Base-by-base conservation (phyloP, 2,113 vertebrate species). In the Brachionichthys hirsutus region DNA sequence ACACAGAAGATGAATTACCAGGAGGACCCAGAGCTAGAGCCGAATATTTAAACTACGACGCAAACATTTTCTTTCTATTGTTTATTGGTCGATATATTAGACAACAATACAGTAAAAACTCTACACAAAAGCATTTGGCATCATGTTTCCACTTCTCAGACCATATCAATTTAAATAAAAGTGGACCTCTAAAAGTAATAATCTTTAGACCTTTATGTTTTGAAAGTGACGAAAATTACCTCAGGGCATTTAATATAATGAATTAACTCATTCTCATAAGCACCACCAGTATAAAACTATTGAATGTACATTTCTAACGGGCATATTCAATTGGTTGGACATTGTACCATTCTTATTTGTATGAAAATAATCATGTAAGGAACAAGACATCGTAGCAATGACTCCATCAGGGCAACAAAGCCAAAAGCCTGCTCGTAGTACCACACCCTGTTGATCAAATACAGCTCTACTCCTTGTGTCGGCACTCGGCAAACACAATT, bases 381-480 rank as follows among this genome's bases (percentile, higher is more conserved):
- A 12, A 48, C 22, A 45, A 50, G 4, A 30, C 42, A 47, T 43
- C 16, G 3, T 15, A 62, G 22, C n/a, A 14, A 49, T 30, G 2
- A 54, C 34, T 36, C n/a, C 18, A 68, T 62, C 43, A 41, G 12
- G 62, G 40, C 17, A 62, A 68, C 45, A 61, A 58, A 56, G 49
- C 12, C 59, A 62, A 63, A 58, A 55, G 51, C 55, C 22, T 30
- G 68, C 67, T 77, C 65, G 36, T 41, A 34, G 38, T 41, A 58
- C 59, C 55, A 73, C 58, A 61, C 65, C 75, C 70, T 48, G 24
- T 24, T 55, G 50, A 53, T 60, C 50, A 73, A 54, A 73, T 45
- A 59, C 1, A 43, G 15, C 44, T 48, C 53, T 19, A 35, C 14
- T 9, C 20, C 48, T 19, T 52, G 44, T 17, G 3, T 11, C 38